Evolutionary conservation across 2,797 vertebrate genomes (phyloP), one percentile per base, ranked within the genome.

Genomic region (Sphenopsis melanotis): DNA sequence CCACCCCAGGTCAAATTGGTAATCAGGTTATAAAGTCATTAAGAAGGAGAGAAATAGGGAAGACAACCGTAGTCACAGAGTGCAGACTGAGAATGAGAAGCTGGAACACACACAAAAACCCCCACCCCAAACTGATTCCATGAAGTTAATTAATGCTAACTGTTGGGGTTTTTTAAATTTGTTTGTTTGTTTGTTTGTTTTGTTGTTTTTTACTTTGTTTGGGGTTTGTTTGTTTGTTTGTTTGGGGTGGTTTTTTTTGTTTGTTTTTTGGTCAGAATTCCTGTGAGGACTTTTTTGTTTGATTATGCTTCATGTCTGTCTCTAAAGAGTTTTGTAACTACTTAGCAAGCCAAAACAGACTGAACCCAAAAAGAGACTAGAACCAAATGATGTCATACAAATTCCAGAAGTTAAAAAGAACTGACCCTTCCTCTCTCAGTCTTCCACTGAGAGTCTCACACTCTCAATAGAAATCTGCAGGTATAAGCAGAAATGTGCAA

Each of bases 91-190:
- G 44, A 83, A 80, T 30, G 5, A 72, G 15, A n/a, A 71, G 11
- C 5, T 8, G 17, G 2, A 6, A 60, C 20, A 52, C 1, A 44
- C 18, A 44, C 6, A 53, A 29, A 26, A 6, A 2, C 0, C 5
- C 4, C 8, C 9, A 49, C 4, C 0, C 5, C 21, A 76, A 39
- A 19, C 9, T 39, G 20, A 59, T 83, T 88, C n/a, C 8, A 27
- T 36, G 23, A 49, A 76, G 14, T 1, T 60, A 59, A 66, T 63
- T 11, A 50, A 24, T 50, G 29, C 4, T 56, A 74, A 59, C 7
- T 4, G 6, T 8, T 34, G 5, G 22, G 15, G 1, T 1, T 2
- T 29, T 65, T 69, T 53, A 21, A 4, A 16, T 26, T 6, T 6
- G 7, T 4, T 6, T 37, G n/a, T 18, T 19, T 12, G 10, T 42